Conservation (phyloP, 2,888 invertebrate genomes). For the Lomographa bimaculata region DNA sequence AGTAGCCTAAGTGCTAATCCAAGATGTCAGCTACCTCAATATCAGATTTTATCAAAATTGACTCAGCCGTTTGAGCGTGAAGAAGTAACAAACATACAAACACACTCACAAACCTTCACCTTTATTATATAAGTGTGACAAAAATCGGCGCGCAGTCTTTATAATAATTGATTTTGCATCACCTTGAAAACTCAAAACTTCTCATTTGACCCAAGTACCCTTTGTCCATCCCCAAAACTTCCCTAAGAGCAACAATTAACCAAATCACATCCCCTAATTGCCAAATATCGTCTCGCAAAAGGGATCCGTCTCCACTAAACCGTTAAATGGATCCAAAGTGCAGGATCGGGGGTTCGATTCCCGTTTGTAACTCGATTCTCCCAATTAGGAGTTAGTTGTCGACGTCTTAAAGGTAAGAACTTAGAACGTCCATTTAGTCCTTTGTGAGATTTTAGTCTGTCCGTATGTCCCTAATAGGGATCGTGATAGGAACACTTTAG, state of each 20-base stretch:
- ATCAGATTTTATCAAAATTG: too few relatives aligned
- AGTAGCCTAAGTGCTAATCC: too few relatives aligned
- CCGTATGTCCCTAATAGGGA: slow-evolving; percentile 18
- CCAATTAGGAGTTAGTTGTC: slow-evolving; percentile 80
- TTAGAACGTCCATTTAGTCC: slow-evolving; percentile 50
- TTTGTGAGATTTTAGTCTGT: slow-evolving; percentile 39
- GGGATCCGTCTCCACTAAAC: slow-evolving; percentile 79
- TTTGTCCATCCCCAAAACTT: too few relatives aligned
- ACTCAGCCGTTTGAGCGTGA: too few relatives aligned
- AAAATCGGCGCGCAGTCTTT: too few relatives aligned
- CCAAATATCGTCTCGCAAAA: slow-evolving; percentile 72
- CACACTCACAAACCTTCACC: too few relatives aligned
- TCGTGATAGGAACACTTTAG: slow-evolving; percentile 27
- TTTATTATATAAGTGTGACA: too few relatives aligned
- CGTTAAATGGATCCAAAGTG: slow-evolving; percentile 82
- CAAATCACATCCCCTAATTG: slow-evolving; percentile 70
- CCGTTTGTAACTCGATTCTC: slow-evolving; percentile 78
- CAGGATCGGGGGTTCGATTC: slow-evolving; percentile 79
- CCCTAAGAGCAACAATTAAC: slow-evolving; percentile 29
- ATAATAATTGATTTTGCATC: too few relatives aligned
- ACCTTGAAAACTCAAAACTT: too few relatives aligned
- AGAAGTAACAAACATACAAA: too few relatives aligned
- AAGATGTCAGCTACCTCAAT: too few relatives aligned
- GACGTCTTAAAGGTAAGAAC: slow-evolving; percentile 65
- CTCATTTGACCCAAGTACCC: too few relatives aligned